These are phyloP conservation scores for Caranx melampygus DNA, from an alignment of 2,113 vertebrate genomes.

Conservation along the genomic window DNA sequence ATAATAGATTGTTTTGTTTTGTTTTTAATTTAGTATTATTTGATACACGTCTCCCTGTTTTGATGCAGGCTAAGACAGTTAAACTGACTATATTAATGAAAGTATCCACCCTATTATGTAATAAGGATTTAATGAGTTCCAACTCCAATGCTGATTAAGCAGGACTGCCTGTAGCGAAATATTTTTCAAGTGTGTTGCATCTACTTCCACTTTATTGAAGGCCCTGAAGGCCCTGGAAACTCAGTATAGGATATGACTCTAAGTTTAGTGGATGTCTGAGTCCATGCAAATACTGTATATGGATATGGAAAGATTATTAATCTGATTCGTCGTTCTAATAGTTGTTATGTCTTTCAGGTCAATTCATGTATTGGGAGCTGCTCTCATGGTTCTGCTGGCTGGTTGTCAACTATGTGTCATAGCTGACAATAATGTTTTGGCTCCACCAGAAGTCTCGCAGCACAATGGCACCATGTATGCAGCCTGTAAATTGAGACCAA, in stretches of 20 bases:
- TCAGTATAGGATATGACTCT: neutral
- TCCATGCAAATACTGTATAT: neutral
- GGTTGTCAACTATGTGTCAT: slow-evolving; percentile 36
- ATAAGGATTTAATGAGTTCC: neutral
- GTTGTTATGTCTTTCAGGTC: slow-evolving; percentile 52
- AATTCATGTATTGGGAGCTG: neutral
- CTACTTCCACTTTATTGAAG: neutral
- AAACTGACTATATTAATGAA: too few species aligned
- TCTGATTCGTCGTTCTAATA: neutral
- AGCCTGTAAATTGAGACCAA: slow-evolving; percentile 87
- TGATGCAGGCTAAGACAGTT: too few species aligned
- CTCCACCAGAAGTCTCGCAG: slow-evolving; percentile 66
- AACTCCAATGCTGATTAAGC: too few species aligned
- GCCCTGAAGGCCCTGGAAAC: neutral
- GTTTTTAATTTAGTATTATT: too few species aligned
- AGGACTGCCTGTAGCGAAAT: neutral
- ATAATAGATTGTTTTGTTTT: too few species aligned
- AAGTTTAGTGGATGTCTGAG: neutral
- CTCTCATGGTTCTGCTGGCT: slow-evolving; percentile 59
- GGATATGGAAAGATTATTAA: neutral
- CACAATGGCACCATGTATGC: slow-evolving; percentile 78
- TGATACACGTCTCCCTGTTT: too few species aligned
- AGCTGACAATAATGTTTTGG: slow-evolving; percentile 26
- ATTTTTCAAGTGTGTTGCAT: neutral
- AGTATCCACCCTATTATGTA: neutral